Percentiles rank a stretch among this genome's conserved stretches.
These are phyloP conservation scores for Drymonia ruficornis DNA, from an alignment of 2,888 invertebrate species.

Conservation along the genomic window DNA sequence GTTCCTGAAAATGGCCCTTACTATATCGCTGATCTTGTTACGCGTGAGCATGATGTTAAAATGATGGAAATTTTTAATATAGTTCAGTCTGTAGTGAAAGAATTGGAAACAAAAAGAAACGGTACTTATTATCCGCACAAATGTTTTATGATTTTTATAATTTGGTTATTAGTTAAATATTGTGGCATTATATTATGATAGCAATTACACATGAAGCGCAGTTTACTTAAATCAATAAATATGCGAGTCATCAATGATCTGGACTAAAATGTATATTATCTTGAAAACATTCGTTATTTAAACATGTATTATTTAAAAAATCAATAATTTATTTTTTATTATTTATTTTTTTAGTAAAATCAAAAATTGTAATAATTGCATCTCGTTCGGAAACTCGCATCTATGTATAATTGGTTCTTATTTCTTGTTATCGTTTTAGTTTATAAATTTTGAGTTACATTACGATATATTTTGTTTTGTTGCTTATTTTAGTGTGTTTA, in stretches of 20 bases:
- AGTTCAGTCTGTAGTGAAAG: slow-evolving; percentile 21
- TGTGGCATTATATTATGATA: slow-evolving; percentile 61
- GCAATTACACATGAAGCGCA: slow-evolving; percentile 59
- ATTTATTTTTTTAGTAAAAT: slow-evolving; percentile 28
- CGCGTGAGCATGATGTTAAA: slow-evolving; percentile 9
- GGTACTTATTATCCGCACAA: slow-evolving; percentile 75
- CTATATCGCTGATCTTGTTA: slow-evolving; percentile 7
- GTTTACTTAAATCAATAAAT: slow-evolving; percentile 72
- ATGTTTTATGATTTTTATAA: slow-evolving; percentile 47
- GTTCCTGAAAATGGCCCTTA: neutral
- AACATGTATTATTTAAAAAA: slow-evolving; percentile 27
- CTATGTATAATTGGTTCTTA: slow-evolving; percentile 55
- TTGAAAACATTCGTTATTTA: slow-evolving; percentile 27
- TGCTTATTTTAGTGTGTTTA: slow-evolving; percentile 61
- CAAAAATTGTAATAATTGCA: slow-evolving; percentile 40
- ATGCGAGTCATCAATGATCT: slow-evolving; percentile 46
- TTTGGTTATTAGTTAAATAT: slow-evolving; percentile 66
- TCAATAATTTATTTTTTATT: slow-evolving; percentile 33
- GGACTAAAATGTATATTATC: slow-evolving; percentile 38
- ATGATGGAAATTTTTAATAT: slow-evolving; percentile 10
- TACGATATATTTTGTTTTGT: slow-evolving; percentile 61
- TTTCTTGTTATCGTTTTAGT: slow-evolving; percentile 73
- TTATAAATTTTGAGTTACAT: slow-evolving; percentile 51
- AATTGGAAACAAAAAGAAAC: slow-evolving; percentile 43
- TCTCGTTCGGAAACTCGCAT: slow-evolving; percentile 69